Percentiles rank a stretch among this genome's conserved stretches.
These are phyloP conservation scores for Habroteleia sp. DNA, from an alignment of 2,888 invertebrate genomes.

Conservation along the genomic window DNA sequence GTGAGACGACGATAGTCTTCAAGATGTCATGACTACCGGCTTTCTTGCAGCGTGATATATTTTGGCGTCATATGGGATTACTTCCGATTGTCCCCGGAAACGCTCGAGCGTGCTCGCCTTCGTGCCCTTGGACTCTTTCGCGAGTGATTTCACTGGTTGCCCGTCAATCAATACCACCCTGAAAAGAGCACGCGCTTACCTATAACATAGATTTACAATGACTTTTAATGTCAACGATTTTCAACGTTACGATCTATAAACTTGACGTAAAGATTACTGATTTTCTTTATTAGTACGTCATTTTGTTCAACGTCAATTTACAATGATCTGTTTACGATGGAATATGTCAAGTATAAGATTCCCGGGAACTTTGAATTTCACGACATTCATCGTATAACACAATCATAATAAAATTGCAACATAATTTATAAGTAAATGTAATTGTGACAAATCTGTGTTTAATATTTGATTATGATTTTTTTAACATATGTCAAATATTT, in stretches of 20 bases:
- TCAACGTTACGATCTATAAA: slow-evolving; percentile 17
- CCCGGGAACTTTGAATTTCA: slow-evolving; percentile 7
- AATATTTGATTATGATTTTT: too few species aligned
- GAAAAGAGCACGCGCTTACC: slow-evolving; percentile 57
- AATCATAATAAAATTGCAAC: too few species aligned
- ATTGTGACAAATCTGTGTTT: too few species aligned
- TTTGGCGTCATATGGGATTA: slow-evolving; percentile 37
- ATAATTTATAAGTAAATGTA: too few species aligned
- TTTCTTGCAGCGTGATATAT: slow-evolving; percentile 20
- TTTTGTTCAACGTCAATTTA: background rate
- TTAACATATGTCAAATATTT: too few species aligned
- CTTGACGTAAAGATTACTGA: background rate
- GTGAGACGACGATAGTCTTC: slow-evolving; percentile 1
- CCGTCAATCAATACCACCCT: slow-evolving; percentile 55
- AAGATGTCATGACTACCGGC: slow-evolving; percentile 52
- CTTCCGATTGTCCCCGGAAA: slow-evolving; percentile 45
- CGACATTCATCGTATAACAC: background rate
- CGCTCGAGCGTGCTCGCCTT: slow-evolving; percentile 31
- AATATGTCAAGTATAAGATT: background rate
- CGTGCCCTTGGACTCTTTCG: slow-evolving; percentile 47
- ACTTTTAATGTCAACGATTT: slow-evolving; percentile 13
- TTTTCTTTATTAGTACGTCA: background rate
- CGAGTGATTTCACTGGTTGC: slow-evolving; percentile 37
- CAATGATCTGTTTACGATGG: background rate
- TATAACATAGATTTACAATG: slow-evolving; percentile 39